Conservation (phyloP, 2,113 vertebrate species). For the Vulpes vulpes region DNA sequence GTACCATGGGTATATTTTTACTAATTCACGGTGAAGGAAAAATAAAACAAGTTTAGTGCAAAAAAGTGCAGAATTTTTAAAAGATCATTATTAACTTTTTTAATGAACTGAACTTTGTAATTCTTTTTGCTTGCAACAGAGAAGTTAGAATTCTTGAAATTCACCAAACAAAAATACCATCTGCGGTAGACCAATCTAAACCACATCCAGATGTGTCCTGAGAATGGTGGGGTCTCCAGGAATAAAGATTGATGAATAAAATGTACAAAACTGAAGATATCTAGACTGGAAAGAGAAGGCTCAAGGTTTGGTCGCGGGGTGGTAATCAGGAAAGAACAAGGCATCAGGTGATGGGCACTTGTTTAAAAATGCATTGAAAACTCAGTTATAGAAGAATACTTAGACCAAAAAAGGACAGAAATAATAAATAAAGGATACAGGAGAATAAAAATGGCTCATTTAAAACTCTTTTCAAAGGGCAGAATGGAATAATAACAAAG, state of each 20-base stretch:
- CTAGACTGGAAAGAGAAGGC: not conserved
- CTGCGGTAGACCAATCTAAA: not conserved
- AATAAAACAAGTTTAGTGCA: not conserved
- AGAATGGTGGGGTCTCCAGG: not conserved
- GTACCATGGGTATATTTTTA: not conserved
- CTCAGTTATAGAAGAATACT: not conserved
- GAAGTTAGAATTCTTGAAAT: not conserved
- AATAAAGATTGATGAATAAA: not conserved
- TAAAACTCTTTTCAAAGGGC: not conserved
- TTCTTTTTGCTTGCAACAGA: not conserved
- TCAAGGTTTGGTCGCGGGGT: too few species aligned
- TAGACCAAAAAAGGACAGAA: not conserved
- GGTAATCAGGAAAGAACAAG: not conserved
- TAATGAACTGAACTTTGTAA: not conserved
- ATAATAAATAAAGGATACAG: not conserved
- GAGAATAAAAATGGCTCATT: not conserved
- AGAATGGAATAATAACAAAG: not conserved
- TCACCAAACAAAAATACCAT: not conserved
- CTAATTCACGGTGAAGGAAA: not conserved
- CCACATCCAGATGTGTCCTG: not conserved
- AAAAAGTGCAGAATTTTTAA: not conserved
- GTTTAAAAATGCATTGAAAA: not conserved
- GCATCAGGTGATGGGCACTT: not conserved
- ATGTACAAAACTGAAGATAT: not conserved
- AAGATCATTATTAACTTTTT: not conserved